Evolutionary conservation across 2,113 vertebrate species (phyloP).

Genomic region (Gadus chalcogrammus): DNA sequence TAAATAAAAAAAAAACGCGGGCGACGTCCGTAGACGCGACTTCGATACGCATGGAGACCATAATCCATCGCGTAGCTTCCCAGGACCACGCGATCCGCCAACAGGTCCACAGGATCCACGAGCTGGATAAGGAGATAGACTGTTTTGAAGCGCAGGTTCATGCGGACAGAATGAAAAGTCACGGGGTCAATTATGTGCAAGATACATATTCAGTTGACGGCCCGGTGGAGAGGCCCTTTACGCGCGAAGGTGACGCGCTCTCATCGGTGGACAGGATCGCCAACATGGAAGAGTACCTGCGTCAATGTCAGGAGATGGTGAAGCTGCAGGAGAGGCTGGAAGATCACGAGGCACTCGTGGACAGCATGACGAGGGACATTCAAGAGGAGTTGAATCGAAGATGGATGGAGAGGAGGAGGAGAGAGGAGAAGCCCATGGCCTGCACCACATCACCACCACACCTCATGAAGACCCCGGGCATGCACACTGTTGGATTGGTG

Average conservation of each 20-base stretch:
- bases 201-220: constrained; percentile 85
- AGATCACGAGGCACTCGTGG: constrained; percentile 80
- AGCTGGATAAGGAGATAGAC: constrained; percentile 89
- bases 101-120: constrained; percentile 85
- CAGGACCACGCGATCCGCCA: constrained; percentile 93
- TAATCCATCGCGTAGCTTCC: constrained; percentile 90
- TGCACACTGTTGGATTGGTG: neutral
- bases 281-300: constrained; percentile 72
- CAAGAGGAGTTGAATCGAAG: constrained; percentile 88
- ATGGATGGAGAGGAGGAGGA: constrained; percentile 85
- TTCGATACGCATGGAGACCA: constrained; percentile 85
- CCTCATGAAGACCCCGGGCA: constrained; percentile 4
- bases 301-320: constrained; percentile 74
- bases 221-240: constrained; percentile 36
- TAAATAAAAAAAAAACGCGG: constrained; percentile 79
- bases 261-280: constrained; percentile 37
- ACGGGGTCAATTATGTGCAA: constrained; percentile 91
- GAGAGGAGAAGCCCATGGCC: constrained; percentile 61
- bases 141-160: constrained; percentile 84
- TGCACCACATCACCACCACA: no score
- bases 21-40: constrained; percentile 64
- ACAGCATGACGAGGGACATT: constrained; percentile 78
- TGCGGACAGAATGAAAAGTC: constrained; percentile 81
- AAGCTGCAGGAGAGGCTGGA: constrained; percentile 80
- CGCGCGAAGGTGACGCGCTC: constrained; percentile 11